Evolutionary conservation across 2,113 vertebrate genomes (phyloP).

Genomic region (Caranx ignobilis): DNA sequence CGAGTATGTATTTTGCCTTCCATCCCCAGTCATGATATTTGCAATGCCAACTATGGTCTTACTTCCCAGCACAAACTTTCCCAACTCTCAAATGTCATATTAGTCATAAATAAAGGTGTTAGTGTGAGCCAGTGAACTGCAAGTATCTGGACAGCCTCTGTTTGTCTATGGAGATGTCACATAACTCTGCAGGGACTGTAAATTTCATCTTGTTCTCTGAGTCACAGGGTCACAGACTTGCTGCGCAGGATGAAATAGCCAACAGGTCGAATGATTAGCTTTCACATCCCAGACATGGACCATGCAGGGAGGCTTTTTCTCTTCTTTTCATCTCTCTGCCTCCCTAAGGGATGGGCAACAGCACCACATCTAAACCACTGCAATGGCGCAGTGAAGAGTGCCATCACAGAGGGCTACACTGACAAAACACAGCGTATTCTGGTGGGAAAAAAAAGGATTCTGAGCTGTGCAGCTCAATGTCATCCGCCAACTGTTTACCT

Average conservation of each 20-base stretch:
- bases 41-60: too few species aligned
- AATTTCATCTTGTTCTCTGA: slow-evolving; percentile 37
- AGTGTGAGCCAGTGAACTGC: neutral
- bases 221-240: slow-evolving; percentile 46
- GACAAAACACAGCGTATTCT: neutral
- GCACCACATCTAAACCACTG: neutral
- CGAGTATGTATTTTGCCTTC: neutral
- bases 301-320: slow-evolving; percentile 19
- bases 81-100: neutral
- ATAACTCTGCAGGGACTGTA: slow-evolving; percentile 17
- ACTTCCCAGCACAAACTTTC: neutral
- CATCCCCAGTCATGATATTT: too few species aligned
- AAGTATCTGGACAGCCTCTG: slow-evolving; percentile 8
- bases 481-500: slow-evolving; percentile 5
- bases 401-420: neutral
- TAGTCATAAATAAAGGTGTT: neutral
- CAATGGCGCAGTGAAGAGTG: neutral
- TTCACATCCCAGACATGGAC: slow-evolving; percentile 33
- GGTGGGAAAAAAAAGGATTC: neutral
- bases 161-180: slow-evolving; percentile 6
- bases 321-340: slow-evolving; percentile 10
- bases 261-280: slow-evolving; percentile 49
- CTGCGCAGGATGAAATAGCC: slow-evolving; percentile 39
- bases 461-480: neutral
- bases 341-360: slow-evolving; percentile 8